Evolutionary conservation across 2,113 vertebrate genomes (phyloP).

Genomic region (Eubucco bourcierii): DNA sequence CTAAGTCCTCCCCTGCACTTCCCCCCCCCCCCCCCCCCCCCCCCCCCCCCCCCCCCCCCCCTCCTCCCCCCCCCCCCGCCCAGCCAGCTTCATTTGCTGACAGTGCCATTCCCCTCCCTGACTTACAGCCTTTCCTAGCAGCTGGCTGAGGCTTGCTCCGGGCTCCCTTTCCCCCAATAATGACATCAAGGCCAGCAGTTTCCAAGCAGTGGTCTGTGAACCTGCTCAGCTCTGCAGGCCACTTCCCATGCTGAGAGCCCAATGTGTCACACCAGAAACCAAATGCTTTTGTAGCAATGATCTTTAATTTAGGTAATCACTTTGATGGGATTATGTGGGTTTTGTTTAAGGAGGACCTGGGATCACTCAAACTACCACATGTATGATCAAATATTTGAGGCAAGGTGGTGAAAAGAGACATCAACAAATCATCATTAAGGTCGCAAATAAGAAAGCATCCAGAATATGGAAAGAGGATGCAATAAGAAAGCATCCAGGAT

Average conservation of each 20-base stretch:
- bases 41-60: no score
- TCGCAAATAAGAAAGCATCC: not conserved
- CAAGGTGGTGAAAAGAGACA: not conserved
- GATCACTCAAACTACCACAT: no score
- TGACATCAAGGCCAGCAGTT: not conserved
- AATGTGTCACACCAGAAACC: not conserved
- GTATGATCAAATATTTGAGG: not conserved
- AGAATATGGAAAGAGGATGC: not conserved
- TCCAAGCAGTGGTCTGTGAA: not conserved
- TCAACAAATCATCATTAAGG: not conserved
- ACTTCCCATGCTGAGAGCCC: fast-evolving
- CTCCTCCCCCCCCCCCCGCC: not conserved
- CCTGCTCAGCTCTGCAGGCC: not conserved
- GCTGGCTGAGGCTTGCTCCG: not conserved
- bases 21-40: no score
- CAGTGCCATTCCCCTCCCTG: not conserved
- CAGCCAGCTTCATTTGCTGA: not conserved
- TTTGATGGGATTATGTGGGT: not conserved
- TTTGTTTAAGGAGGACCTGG: no score
- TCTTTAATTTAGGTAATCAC: not conserved
- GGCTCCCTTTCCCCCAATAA: not conserved
- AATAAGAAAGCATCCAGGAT: no score
- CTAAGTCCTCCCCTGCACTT: not conserved
- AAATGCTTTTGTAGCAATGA: not conserved
- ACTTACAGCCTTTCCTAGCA: not conserved